Evolutionary conservation across 2,113 vertebrate genomes (phyloP).

Genomic region (Sceloporus undulatus): DNA sequence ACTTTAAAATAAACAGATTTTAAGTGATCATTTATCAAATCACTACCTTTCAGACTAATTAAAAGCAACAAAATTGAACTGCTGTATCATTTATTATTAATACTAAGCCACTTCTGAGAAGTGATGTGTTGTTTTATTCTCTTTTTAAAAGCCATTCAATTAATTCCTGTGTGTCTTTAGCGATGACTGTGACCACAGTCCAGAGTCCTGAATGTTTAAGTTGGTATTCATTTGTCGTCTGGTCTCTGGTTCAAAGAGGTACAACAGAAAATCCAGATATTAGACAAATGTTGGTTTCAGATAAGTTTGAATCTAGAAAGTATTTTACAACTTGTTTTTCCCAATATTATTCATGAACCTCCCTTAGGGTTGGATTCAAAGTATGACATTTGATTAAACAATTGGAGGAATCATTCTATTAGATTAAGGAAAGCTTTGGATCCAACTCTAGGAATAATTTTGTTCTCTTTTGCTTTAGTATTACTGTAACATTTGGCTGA

Average conservation of each 20-base stretch:
- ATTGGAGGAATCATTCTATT: not conserved
- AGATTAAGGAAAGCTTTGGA: not conserved
- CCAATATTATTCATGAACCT: not conserved
- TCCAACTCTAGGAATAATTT: not conserved
- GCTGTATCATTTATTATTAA: not conserved
- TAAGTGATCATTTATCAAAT: too few species aligned
- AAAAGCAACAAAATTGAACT: not conserved
- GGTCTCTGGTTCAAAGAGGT: not conserved
- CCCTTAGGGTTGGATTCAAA: not conserved
- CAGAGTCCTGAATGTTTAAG: too few species aligned
- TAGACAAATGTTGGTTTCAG: not conserved
- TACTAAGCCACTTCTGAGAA: not conserved
- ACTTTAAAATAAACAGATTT: too few species aligned
- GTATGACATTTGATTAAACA: not conserved
- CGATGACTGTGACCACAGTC: not conserved
- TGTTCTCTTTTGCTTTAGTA: not conserved
- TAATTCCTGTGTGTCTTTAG: not conserved
- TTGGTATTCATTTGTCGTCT: too few species aligned
- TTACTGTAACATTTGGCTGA: not conserved
- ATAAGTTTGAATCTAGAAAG: not conserved
- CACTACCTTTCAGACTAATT: too few species aligned
- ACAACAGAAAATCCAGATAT: not conserved
- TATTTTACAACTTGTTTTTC: not conserved
- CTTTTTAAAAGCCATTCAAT: too few species aligned
- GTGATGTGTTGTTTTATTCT: not conserved